Base-by-base conservation (phyloP, 2,113 vertebrate genomes). In the Abramis brama region DNA sequence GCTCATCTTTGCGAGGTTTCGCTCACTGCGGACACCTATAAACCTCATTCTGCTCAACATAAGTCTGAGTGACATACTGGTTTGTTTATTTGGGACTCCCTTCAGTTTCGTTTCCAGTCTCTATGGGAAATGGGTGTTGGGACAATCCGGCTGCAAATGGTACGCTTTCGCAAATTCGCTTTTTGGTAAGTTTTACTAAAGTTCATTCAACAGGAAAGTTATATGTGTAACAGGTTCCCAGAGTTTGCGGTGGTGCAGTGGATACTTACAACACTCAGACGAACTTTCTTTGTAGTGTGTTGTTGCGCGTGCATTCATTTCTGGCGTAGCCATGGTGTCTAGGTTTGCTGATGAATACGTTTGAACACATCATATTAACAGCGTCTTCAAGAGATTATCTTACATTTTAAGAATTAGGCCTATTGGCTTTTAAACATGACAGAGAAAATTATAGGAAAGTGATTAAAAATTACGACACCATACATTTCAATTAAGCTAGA, bases 111-210 rank as follows among this genome's bases (percentile, higher is more conserved):
- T 94, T 0, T 94, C 95, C 23, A 95, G 93, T 75, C 50, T 95
- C 43, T 89, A 88, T 23, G 94, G 94, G 0, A 87, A 90, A 10
- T 95, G 93, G 94, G 89, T 95, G 1, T 90, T 94, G 0, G 95
- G 94, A 30, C 86, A 90, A 9, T 8, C 78, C 17, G 93, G 93
- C 64, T 95, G 95, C 88, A 90, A 83, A 90, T 95, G 93, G 94
- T 95, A 95, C 87, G 94, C 93, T 1, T 95, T 95, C 88, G 94
- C 93, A 86, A 95, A 95, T 77, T 94, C 94, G n/a, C 92, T 95
- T 27, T 95, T 95, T 75, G 93, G 94, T 95, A 76, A 94, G 95
- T 88, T 83, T 83, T 55, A 2, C 19, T 13, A 17, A 78, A 78
- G 75, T 36, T 78, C 4, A 33, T 23, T 33, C 15, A 57, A 23